Evolutionary conservation across 2,888 invertebrate genomes (phyloP).

Genomic region (Xestia c-nigrum): DNA sequence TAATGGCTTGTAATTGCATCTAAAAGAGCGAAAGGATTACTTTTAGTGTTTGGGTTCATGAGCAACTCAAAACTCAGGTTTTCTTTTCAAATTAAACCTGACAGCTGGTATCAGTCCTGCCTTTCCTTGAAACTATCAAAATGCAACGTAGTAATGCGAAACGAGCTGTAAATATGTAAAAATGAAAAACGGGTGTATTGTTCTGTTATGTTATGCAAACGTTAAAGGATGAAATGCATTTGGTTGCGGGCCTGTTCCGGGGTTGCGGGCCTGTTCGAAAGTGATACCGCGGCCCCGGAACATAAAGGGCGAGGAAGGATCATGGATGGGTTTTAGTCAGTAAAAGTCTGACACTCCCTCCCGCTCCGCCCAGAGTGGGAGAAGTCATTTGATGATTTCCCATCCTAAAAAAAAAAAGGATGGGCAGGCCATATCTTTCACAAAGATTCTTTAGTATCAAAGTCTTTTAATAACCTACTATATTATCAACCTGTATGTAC

Average conservation of each 20-base stretch:
- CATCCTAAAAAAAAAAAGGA: too few relatives aligned
- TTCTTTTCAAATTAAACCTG: background rate
- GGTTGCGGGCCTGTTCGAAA: too few relatives aligned
- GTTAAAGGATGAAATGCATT: background rate
- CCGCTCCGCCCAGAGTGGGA: too few relatives aligned
- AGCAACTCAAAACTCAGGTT: too few relatives aligned
- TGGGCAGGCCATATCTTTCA: background rate
- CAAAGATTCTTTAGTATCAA: background rate
- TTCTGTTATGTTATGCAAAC: background rate
- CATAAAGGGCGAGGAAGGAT: too few relatives aligned
- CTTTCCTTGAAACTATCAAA: background rate
- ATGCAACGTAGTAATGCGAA: background rate
- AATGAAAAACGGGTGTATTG: background rate
- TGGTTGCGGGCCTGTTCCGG: too few relatives aligned
- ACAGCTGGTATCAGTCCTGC: background rate
- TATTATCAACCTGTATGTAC: background rate
- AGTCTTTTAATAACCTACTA: background rate
- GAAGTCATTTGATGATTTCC: too few relatives aligned
- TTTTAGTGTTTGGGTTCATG: background rate
- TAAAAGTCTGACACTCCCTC: too few relatives aligned
- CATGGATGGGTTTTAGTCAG: too few relatives aligned
- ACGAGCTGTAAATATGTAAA: background rate
- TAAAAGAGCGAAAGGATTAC: background rate
- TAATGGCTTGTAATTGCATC: background rate
- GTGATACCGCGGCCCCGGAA: too few relatives aligned